These are phyloP conservation scores for Antigone vipio DNA, from an alignment of 2,113 vertebrate genomes.

Conservation along the genomic window DNA sequence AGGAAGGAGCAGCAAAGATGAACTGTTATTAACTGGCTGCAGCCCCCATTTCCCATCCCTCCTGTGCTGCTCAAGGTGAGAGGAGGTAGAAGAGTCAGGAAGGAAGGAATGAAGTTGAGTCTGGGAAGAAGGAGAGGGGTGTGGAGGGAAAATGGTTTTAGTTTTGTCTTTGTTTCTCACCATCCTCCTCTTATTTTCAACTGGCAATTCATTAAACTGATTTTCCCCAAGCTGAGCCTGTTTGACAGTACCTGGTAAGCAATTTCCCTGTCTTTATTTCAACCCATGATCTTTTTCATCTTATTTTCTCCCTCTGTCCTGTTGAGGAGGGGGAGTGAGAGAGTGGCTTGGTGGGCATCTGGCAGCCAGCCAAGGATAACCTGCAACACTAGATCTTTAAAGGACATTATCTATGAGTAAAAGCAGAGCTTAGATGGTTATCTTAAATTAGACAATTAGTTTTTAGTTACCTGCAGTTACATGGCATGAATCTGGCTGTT, in stretches of 20 bases:
- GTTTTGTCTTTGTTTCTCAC: background rate
- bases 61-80: background rate
- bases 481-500: background rate
- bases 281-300: background rate
- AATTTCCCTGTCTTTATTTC: background rate
- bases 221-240: background rate
- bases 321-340: background rate
- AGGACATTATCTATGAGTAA: background rate
- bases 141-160: background rate
- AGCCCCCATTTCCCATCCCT: background rate
- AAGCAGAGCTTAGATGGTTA: background rate
- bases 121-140: background rate
- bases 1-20: background rate
- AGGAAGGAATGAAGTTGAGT: background rate
- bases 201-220: background rate
- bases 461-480: background rate
- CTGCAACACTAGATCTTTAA: background rate
- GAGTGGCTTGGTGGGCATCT: background rate
- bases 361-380: background rate
- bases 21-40: background rate
- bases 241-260: background rate
- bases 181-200: background rate
- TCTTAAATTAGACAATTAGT: background rate
- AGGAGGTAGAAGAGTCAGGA: background rate
- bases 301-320: background rate